Evolutionary conservation across 2,888 invertebrate genomes (phyloP), one percentile per base, ranked within the genome.

Genomic region (Polia nebulosa): DNA sequence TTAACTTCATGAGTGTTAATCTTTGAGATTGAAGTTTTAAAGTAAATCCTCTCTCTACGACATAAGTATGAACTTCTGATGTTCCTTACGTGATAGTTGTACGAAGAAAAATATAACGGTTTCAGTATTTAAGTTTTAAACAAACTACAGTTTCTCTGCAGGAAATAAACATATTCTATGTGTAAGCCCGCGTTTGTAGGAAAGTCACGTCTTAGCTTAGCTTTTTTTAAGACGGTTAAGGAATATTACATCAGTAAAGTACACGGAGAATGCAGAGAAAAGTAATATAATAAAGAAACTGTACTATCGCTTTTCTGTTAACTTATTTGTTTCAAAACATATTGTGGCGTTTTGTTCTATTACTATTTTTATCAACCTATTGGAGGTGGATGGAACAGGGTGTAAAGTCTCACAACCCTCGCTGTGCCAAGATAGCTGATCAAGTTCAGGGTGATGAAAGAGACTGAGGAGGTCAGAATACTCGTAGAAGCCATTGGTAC

Each of bases 1-100:
- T 81, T 80, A 78, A 83, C 79, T 87, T 81, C 82, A 81, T 81
- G 78, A 80, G 86, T 84, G 87, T 87, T 88, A 88, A 88, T 87
- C 86, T 85, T 75, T 60, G 78, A 76, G 80, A 85, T 86, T 86
- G 67, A 82, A 86, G 87, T 88, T 87, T 74, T 72, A 76, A 81
- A 87, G 72, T 72, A 76, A 78, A 81, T 80, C 70, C 32, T 72
- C 76, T 73, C 67, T 70, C 36, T 60, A 61, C 59, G 51, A 70
- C 45, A 66, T 74, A 80, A 76, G 76, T 76, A 53, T 57, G 39
- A 78, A 76, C 71, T 76, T 76, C 29, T 78, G 71, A 73, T 79
- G 72, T 76, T 70, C 61, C 64, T 72, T 75, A 78, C 67, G 66
- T 70, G 68, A 70, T 80, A 78, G 81, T 81, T 81, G 29, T 22